Evolutionary conservation across 1,140 invertebrate species (phyloP), one percentile per base, ranked within the genome.

Genomic region (Pectinophora gossypiella): DNA sequence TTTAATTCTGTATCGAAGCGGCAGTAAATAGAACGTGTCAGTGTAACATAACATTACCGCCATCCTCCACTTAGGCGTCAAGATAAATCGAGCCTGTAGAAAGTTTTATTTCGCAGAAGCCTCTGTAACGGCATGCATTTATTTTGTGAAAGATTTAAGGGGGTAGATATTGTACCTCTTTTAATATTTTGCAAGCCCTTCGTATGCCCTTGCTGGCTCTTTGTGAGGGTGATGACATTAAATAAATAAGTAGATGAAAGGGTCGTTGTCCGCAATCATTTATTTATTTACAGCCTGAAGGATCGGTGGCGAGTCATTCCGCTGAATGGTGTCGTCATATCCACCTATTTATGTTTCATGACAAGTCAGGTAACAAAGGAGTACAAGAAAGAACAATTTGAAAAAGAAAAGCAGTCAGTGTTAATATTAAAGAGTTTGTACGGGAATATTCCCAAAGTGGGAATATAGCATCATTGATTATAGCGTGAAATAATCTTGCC

Each of bases 61-160:
- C 22, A 38, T 38, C 4, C 35, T 13, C 35, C 13, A 38, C n/a
- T 40, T 22, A 52, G 16, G 50, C 42, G 21, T 36, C 19, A 45
- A 52, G 50, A 52, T 52, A 45, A 45, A 52, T 52, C 42, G 50
- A 36, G 40, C 43, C 40, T 45, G 42, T 45, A 45, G 32, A 44
- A 45, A 52, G 42, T 45, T 45, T 51, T 51, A 51, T 51, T 51
- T 51, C n/a, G 27, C 27, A 32, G n/a, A n/a, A 1, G 9, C 27
- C 27, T 32, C 27, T 32, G 27, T 32, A 32, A 32, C 27, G 27
- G 62, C 65, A 65, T 65, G 62, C 62, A 64, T 63, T 68, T 71
- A 68, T 68, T 72, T 61, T 61, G 51, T 56, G 48, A 67, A 59
- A 60, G 59, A 62, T 66, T 54, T 61, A 55, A 42, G 48, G 42